phyloP scores from a whole-genome alignment of 2,797 vertebrate genomes.

The Falco peregrinus region DNA sequence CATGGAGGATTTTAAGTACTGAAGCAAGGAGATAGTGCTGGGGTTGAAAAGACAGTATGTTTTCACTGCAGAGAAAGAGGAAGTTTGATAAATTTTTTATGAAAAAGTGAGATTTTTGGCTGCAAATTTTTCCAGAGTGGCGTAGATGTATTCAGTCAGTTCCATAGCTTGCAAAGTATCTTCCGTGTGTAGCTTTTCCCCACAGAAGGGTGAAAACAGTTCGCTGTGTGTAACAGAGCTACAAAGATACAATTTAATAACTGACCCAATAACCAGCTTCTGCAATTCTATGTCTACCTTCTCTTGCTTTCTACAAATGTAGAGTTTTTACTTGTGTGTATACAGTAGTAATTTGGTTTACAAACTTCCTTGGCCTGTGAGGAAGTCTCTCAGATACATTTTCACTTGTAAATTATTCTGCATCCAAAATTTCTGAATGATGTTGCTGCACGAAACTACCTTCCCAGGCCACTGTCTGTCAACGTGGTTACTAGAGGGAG shows the following conservation, averaged over 20 bases:
- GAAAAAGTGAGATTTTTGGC: background rate
- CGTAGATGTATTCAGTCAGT: background rate
- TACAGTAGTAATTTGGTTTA: background rate
- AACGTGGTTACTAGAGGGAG: background rate
- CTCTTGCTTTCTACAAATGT: background rate
- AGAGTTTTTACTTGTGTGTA: background rate
- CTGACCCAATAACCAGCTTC: background rate
- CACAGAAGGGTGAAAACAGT: background rate
- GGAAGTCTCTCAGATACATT: background rate
- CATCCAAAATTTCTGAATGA: background rate
- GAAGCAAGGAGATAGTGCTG: background rate
- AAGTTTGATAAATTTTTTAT: background rate
- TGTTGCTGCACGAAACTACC: background rate
- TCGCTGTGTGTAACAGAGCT: background rate
- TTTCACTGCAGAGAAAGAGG: background rate
- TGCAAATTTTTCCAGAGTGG: background rate
- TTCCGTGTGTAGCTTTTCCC: background rate
- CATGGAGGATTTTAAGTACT: background rate
- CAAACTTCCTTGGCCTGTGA: background rate
- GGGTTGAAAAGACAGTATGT: background rate
- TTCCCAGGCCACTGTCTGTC: background rate
- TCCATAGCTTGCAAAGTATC: background rate
- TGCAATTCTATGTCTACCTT: background rate
- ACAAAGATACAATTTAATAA: background rate
- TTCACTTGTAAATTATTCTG: background rate